Percentiles rank a stretch among this genome's conserved stretches.
phyloP scores from a whole-genome alignment of 2,797 vertebrate species.

The Pseudomugil gertrudae region DNA sequence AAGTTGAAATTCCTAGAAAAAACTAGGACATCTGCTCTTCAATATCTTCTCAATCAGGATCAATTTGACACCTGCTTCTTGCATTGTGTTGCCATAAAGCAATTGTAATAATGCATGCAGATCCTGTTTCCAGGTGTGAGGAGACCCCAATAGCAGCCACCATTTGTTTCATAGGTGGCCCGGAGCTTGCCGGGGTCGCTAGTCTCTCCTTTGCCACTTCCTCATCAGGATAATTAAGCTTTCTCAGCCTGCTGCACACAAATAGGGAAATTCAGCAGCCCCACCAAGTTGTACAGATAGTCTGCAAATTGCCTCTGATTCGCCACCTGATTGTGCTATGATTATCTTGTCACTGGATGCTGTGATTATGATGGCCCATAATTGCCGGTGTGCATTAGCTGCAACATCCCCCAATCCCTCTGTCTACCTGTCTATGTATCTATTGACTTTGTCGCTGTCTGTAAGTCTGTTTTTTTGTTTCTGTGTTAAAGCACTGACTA shows the following conservation, averaged over 20 bases:
- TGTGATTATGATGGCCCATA: conserved; percentile 82
- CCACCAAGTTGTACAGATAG: conserved; percentile 74
- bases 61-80: conserved; percentile 70
- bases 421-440: conserved; percentile 65
- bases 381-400: conserved; percentile 81
- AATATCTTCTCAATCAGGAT: conserved; percentile 63
- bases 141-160: conserved; percentile 16
- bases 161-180: conserved; percentile 56
- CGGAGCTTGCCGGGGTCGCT: conserved; percentile 45
- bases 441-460: conserved; percentile 57
- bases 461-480: conserved; percentile 14
- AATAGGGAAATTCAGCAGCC: conserved; percentile 66
- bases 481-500: conserved; percentile 21
- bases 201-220: conserved; percentile 67
- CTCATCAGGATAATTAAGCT: conserved; percentile 82
- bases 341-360: conserved; percentile 84
- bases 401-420: conserved; percentile 57
- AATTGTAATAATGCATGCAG: conserved; percentile 23
- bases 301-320: conserved; percentile 83
- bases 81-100: conserved; percentile 29
- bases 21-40: conserved; percentile 61
- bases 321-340: conserved; percentile 81
- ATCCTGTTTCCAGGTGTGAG: conserved; percentile 56
- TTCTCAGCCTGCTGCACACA: conserved; percentile 74
- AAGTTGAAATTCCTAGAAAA: conserved; percentile 47